Base-by-base conservation (phyloP, 2,113 vertebrate genomes). In the Prunella himalayana region DNA sequence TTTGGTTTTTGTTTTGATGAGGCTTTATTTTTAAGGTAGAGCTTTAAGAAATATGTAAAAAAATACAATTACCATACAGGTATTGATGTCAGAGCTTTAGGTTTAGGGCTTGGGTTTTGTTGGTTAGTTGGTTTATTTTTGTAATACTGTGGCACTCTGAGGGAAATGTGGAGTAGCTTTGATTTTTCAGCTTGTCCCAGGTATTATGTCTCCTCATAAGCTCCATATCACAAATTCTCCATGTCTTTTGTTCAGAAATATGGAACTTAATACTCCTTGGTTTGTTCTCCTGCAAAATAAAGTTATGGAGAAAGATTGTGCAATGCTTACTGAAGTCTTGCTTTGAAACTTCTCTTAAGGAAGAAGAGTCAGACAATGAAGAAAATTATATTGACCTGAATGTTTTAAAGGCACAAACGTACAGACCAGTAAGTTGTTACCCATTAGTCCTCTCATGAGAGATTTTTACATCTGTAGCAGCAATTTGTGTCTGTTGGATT, bases 381-480 rank as follows among this genome's bases (percentile, higher is more conserved):
- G 99, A 99, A 89, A 98, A 98, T 59, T 98, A 98, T 79, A 98
- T 99, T 95, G 99, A 99, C 98, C 97, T 99, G 94, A 99, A 98
- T 47, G 96, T 98, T 88, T 97, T 99, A 82, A 99, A 99, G 95
- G 94, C 98, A 75, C 98, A 99, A 66, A 98, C 98, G 0, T 97
- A 97, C 93, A 98, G 89, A 90, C 92, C 90, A 8, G 99, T 99
- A 97, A 98, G 98, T 97, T 91, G 31, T 60, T 69, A 66, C 23
- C 3, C 21, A 23, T 53, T 90, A 56, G 27, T 64, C 50, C 5
- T 63, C 65, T 80, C 27, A 10, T 82, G 19, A 63, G 68, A 83
- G 42, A 44, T 70, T 92, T 85, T 86, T 56, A 64, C 11, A 24
- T 57, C 54, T 92, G 31, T 57, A 94, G 23, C 53, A 70, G 42